Base-by-base conservation (phyloP, 1,140 invertebrate genomes). In the Aporrectodea caliginosa region DNA sequence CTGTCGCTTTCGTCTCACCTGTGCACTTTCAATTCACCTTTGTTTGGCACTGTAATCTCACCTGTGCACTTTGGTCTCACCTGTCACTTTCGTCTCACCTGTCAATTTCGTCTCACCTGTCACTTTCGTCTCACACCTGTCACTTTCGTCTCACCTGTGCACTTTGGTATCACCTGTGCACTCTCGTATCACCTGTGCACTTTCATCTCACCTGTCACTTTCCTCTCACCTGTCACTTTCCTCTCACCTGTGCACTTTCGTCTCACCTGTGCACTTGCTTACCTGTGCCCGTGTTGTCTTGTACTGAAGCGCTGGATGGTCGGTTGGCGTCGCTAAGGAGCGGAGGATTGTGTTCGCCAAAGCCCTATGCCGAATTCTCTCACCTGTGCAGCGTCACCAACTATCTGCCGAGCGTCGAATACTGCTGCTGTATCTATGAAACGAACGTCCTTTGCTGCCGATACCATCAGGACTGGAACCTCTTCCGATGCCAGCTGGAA, bases 401-500 rank as follows among this genome's bases (percentile, higher is more conserved):
- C 29, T 76, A 76, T 16, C 75, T 76, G 27, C 75, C 75, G 12
- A 76, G 1, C 75, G 75, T 76, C 43, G 75, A 76, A 29, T 76
- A 35, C 75, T 76, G 75, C 35, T 76, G 75, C 29, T 76, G 75
- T 35, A 58, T 35, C 75, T 30, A 43, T 35, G 75, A 43, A n/a
- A 34, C 33, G 1, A 76, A 22, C 34, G 35, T 35, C 34, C 75
- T 76, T n/a, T 76, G 75, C 27, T 76, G 75, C 29, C 75, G 75
- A 31, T 76, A 76, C 35, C 75, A 76, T 32, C 75, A 76, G 43
- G 75, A 76, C 43, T 76, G 75, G 75, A 58, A 76, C 43, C 75
- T 35, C 75, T 76, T 76, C 29, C 75, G 75, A 1, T 76, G 75
- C 43, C 75, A 76, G 27, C 27, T 30, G 2, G 43, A 68, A 2